phyloP scores from a whole-genome alignment of 2,888 invertebrate species.

The Thymelicus lineola region DNA sequence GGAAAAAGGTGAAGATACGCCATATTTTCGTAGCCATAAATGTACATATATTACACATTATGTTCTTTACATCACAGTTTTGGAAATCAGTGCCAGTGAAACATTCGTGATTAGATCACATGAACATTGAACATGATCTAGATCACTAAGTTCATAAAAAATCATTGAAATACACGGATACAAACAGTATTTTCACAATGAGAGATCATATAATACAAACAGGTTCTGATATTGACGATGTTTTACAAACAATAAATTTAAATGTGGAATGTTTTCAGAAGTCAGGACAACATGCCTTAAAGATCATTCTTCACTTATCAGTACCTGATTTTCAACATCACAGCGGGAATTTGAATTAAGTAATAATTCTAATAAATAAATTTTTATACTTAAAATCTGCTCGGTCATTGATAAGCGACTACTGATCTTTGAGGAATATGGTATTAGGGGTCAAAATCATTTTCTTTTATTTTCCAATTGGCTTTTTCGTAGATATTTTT shows the following conservation, averaged over 20 bases:
- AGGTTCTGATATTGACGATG: not conserved
- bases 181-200: not conserved
- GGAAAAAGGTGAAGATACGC: too few relatives aligned
- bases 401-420: conserved; percentile 1
- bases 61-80: too few relatives aligned
- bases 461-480: conserved; percentile 36
- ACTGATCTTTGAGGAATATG: conserved; percentile 12
- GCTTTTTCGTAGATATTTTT: conserved; percentile 34
- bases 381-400: too few relatives aligned
- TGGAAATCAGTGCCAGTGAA: too few relatives aligned
- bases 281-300: not conserved
- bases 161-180: not conserved
- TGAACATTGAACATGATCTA: too few relatives aligned
- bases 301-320: conserved; percentile 5
- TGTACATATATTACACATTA: too few relatives aligned
- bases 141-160: too few relatives aligned
- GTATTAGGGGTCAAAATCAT: conserved; percentile 32
- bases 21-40: too few relatives aligned
- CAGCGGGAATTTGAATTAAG: too few relatives aligned
- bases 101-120: too few relatives aligned
- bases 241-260: not conserved
- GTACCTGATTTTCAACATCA: not conserved
- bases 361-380: not conserved
- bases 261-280: conserved; percentile 2
- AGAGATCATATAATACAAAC: not conserved